Evolutionary conservation across 2,797 vertebrate genomes (phyloP).

Genomic region (Falco concolor): DNA sequence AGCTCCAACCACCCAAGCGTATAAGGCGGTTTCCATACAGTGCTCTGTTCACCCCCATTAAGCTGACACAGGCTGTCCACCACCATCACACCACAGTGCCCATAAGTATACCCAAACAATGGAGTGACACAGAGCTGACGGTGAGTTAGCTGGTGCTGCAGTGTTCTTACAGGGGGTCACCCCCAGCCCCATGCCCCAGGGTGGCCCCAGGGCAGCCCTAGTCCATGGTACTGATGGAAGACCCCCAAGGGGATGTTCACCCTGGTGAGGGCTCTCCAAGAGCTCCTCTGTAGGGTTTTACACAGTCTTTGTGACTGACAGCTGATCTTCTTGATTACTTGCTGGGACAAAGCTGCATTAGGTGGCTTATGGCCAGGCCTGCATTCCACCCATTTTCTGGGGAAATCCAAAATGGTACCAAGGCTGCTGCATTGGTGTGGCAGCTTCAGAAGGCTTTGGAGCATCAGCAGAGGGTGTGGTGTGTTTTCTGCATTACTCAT

Average conservation of each 20-base stretch:
- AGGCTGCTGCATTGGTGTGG: neutral
- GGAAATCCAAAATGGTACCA: neutral
- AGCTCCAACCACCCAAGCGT: neutral
- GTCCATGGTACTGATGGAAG: neutral
- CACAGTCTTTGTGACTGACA: neutral
- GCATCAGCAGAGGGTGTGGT: neutral
- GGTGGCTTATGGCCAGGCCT: neutral
- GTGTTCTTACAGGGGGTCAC: neutral
- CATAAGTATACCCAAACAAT: neutral
- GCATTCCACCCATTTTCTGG: neutral
- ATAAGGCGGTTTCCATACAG: neutral
- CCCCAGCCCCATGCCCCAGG: neutral
- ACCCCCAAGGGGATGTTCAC: neutral
- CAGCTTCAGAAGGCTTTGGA: neutral
- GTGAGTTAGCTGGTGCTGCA: neutral
- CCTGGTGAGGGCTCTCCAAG: neutral
- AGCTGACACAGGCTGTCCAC: neutral
- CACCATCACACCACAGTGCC: neutral
- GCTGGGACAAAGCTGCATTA: neutral
- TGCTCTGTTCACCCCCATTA: neutral
- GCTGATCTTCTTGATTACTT: neutral
- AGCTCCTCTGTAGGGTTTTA: neutral
- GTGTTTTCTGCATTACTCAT: neutral
- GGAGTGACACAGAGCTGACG: neutral
- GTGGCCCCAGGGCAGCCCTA: neutral